Conservation (phyloP, 2,113 vertebrate genomes). For the Apodemus sylvaticus region DNA sequence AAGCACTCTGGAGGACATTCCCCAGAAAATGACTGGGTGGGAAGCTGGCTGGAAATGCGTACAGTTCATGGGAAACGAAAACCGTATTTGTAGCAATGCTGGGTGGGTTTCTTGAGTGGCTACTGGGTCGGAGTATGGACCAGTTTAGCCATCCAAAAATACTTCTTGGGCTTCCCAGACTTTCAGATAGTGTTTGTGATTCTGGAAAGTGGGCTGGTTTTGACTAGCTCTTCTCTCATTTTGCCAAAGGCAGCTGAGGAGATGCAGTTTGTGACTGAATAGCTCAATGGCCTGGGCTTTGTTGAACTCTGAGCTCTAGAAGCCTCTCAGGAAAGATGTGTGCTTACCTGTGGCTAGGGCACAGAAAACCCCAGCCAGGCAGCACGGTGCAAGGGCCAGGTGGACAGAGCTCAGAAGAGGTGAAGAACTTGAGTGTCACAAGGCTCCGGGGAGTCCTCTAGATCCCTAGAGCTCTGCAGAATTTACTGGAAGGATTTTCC, state of each 20-base stretch:
- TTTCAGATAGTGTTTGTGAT: slow-evolving; percentile 4
- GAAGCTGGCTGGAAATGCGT: background rate
- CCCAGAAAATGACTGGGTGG: background rate
- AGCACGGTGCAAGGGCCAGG: accelerated
- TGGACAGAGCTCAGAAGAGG: background rate
- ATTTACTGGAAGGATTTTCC: background rate
- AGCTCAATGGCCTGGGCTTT: background rate
- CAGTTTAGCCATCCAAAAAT: background rate
- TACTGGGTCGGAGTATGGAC: background rate
- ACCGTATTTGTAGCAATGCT: background rate
- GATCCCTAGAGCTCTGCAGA: background rate
- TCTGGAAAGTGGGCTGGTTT: background rate
- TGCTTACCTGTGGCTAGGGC: background rate
- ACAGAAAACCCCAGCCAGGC: too few species aligned
- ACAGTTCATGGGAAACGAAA: background rate
- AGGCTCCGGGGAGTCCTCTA: background rate
- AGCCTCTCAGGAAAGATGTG: background rate
- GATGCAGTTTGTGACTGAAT: background rate
- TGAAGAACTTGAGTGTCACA: background rate
- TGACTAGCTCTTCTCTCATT: background rate
- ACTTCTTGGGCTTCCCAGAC: background rate
- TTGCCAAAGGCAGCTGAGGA: background rate
- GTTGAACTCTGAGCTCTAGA: background rate
- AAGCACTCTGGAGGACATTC: background rate
- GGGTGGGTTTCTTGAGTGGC: background rate